phyloP scores from a whole-genome alignment of 2,888 invertebrate species.

The Ametastegia equiseti region DNA sequence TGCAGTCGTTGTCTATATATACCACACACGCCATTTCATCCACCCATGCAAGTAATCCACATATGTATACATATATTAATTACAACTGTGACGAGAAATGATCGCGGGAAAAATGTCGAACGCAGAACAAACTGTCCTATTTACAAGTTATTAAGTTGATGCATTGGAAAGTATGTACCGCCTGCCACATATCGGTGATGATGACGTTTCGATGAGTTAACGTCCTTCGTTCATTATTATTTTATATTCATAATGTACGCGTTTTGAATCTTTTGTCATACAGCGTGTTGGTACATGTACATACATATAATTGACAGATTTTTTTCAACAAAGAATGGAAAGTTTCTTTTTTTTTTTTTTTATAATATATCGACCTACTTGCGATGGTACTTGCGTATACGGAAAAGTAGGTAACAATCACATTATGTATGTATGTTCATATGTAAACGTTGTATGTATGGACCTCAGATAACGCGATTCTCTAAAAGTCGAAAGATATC shows the following conservation, averaged over 20 bases:
- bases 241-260: background rate
- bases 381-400: background rate
- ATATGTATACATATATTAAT: background rate
- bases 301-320: background rate
- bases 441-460: no score
- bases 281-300: background rate
- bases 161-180: constrained; percentile 27
- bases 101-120: constrained; percentile 9
- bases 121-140: constrained; percentile 33
- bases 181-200: constrained; percentile 2
- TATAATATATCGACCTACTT: background rate
- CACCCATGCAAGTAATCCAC: constrained; percentile 5
- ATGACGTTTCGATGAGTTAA: background rate
- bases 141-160: constrained; percentile 41
- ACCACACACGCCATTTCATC: background rate
- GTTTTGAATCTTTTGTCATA: background rate
- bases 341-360: background rate
- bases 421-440: background rate
- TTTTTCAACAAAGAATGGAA: background rate
- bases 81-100: background rate
- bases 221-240: constrained; percentile 16
- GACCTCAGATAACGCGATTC: background rate
- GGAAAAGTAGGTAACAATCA: background rate
- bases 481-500: no score
- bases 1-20: background rate